Evolutionary conservation across 2,797 vertebrate species (phyloP).

Genomic region (Gymnothorax javanicus): DNA sequence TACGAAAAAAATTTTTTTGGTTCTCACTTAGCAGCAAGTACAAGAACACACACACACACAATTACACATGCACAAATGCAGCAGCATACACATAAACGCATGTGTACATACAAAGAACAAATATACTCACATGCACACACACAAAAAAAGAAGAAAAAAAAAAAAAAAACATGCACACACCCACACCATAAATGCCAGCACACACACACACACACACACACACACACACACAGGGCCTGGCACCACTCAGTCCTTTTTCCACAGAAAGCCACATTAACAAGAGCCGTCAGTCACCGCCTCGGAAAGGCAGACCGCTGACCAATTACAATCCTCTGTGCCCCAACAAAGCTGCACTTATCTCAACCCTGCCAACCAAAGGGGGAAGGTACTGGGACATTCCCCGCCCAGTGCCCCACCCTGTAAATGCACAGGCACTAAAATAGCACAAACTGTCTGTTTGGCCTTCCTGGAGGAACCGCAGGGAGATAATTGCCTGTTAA

Average conservation of each 20-base stretch:
- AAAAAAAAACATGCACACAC: no score
- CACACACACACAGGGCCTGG: background rate
- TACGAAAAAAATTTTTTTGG: no score
- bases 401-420: constrained; percentile 49
- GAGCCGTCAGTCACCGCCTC: background rate
- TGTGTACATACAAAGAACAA: background rate
- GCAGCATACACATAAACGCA: no score
- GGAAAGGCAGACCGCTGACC: no score
- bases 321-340: no score
- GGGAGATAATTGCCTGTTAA: background rate
- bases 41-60: background rate
- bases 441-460: constrained; percentile 22
- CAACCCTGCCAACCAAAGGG: background rate
- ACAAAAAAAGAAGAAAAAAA: no score
- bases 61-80: no score
- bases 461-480: background rate
- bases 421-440: constrained; percentile 56
- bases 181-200: background rate
- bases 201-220: background rate
- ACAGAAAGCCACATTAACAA: background rate
- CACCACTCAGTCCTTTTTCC: background rate
- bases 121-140: background rate
- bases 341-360: no score
- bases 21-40: no score
- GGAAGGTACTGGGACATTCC: background rate